Evolutionary conservation across 2,888 invertebrate genomes (phyloP), one percentile per base, ranked within the genome.

Genomic region (Drosophila subquinaria): DNA sequence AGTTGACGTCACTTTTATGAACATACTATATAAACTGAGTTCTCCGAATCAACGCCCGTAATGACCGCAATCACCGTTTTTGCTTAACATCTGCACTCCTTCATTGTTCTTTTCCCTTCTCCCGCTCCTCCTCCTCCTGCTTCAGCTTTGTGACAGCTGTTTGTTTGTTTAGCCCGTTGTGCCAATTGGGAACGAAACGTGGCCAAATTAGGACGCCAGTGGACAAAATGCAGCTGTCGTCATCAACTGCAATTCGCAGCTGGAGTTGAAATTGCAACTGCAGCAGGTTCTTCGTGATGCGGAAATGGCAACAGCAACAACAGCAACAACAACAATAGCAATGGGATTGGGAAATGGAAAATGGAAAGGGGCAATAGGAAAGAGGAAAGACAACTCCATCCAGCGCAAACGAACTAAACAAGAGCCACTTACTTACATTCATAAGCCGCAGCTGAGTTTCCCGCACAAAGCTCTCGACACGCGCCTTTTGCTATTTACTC

Each of bases 341-440:
- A 13, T 17, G 43, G 30, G 23, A 48, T 17, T 50, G 59, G 48
- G 15, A 51, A 62, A 15, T 27, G 43, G 11, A 4, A 52, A 56
- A 23, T 13, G 60, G 62, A 20, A 45, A 42, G n/a, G n/a, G n/a
- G n/a, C n/a, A n/a, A 38, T 9, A 5, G 27, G 27, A 27, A 27
- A 27, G 43, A 33, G 23, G 53, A 30, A 48, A 23, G 56, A 61
- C 62, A 64, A 56, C 48, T 57, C 45, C 61, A 70, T 57, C 45
- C 61, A 70, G 51, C 53, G 76, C 85, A 83, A 84, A 79, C 80
- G 81, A 88, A 86, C 87, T 88, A 84, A 88, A 81, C 88, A 83
- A 88, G 87, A 86, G 87, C 81, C 87, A 85, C 84, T 85, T 88
- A 88, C 88, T 88, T 88, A 88, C 84, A 83, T 83, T 79, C 87